These are phyloP conservation scores for Zosterops hypoxanthus DNA, from an alignment of 2,113 vertebrate species.

Conservation along the genomic window DNA sequence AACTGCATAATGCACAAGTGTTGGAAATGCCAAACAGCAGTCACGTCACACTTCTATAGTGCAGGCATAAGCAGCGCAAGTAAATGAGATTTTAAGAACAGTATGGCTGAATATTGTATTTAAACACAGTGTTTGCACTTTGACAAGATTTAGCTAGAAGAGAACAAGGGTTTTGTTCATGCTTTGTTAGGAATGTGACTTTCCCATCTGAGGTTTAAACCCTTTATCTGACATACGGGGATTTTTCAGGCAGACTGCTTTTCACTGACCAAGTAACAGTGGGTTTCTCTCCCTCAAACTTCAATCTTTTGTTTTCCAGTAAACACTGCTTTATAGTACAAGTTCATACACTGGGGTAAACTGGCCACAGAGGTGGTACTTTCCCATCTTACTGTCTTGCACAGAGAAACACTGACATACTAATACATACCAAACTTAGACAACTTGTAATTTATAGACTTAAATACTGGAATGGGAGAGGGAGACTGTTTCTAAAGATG, in stretches of 20 bases:
- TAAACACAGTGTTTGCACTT: constrained; percentile 74
- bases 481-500: constrained; percentile 56
- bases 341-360: constrained; percentile 33
- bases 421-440: constrained; percentile 68
- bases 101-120: constrained; percentile 74
- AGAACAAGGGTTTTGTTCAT: constrained; percentile 73
- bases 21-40: constrained; percentile 74
- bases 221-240: constrained; percentile 5
- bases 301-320: constrained; percentile 44
- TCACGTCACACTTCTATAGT: constrained; percentile 74
- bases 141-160: constrained; percentile 67
- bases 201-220: constrained; percentile 56
- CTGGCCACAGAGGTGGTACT: constrained; percentile 24
- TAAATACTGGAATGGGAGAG: constrained; percentile 61
- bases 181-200: constrained; percentile 64
- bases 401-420: constrained; percentile 74
- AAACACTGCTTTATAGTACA: constrained; percentile 60
- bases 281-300: constrained; percentile 28
- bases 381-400: constrained; percentile 62
- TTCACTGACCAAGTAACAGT: constrained; percentile 32
- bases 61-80: constrained; percentile 76
- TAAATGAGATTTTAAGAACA: constrained; percentile 68
- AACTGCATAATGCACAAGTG: constrained; percentile 75
- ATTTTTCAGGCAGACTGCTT: constrained; percentile 62
- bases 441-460: constrained; percentile 66